Evolutionary conservation across 2,797 vertebrate genomes (phyloP).

Genomic region (Melopsittacus undulatus): DNA sequence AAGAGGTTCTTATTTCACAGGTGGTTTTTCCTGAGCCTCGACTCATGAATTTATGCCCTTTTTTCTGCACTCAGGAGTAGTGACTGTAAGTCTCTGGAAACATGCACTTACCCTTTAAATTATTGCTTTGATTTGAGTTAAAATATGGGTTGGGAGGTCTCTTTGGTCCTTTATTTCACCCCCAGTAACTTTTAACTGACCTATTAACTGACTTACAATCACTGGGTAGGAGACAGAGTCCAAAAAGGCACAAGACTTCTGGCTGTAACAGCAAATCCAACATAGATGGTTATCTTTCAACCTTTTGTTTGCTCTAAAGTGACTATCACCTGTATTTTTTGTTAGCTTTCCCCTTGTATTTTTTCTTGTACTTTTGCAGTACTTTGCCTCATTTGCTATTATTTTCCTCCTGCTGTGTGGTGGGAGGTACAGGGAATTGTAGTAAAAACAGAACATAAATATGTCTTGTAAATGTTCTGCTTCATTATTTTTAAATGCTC

Average conservation of each 20-base stretch:
- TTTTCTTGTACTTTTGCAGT: background rate
- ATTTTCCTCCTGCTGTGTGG: background rate
- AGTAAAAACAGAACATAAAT: background rate
- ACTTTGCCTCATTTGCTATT: background rate
- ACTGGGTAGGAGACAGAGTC: background rate
- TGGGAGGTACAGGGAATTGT: background rate
- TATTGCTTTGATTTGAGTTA: background rate
- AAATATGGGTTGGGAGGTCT: background rate
- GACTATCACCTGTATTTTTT: background rate
- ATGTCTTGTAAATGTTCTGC: fast-evolving
- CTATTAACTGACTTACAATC: background rate
- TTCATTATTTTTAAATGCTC: background rate
- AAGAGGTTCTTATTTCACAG: background rate
- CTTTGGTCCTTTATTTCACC: background rate
- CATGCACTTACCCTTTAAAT: background rate
- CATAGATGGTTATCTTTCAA: fast-evolving
- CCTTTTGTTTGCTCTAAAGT: background rate
- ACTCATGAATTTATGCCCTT: background rate
- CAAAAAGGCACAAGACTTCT: background rate
- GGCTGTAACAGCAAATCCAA: background rate
- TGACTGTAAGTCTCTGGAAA: no score
- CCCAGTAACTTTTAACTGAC: background rate
- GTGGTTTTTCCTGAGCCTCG: background rate
- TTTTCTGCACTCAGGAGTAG: background rate
- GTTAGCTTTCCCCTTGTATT: background rate